These are phyloP conservation scores for Scarus forsteni DNA, from an alignment of 2,797 vertebrate genomes.

Conservation along the genomic window DNA sequence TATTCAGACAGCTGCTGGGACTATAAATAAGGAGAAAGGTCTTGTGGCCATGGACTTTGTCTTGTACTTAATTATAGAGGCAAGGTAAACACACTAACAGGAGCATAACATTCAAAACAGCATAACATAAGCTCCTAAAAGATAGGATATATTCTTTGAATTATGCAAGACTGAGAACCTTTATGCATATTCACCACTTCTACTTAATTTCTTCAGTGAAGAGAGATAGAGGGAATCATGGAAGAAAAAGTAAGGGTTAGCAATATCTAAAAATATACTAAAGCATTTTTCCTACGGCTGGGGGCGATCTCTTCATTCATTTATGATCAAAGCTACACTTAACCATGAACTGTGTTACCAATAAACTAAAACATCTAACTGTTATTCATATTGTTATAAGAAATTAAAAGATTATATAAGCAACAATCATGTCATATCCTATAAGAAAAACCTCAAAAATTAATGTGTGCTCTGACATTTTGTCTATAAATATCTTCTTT, in stretches of 20 bases:
- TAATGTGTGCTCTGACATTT: background rate
- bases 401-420: background rate
- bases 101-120: no score
- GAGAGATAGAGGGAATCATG: constrained; percentile 5
- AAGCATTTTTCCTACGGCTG: background rate
- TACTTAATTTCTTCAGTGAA: background rate
- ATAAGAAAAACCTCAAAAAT: background rate
- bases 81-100: no score
- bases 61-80: no score
- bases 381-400: background rate
- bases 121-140: no score
- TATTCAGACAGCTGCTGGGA: no score
- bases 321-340: constrained; percentile 32
- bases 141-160: no score
- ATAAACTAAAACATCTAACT: constrained; percentile 16
- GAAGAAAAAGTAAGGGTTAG: constrained; percentile 9
- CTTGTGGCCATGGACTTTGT: no score
- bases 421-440: background rate
- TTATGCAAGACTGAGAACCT: no score
- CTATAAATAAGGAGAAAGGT: no score
- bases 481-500: background rate
- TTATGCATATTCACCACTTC: background rate
- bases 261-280: constrained; percentile 12
- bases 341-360: constrained; percentile 27
- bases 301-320: background rate